A percentile compares a stretch with the other conserved stretches of the same genome.
Evolutionary conservation across 2,797 vertebrate species (phyloP).

Genomic region (Myotis myotis): DNA sequence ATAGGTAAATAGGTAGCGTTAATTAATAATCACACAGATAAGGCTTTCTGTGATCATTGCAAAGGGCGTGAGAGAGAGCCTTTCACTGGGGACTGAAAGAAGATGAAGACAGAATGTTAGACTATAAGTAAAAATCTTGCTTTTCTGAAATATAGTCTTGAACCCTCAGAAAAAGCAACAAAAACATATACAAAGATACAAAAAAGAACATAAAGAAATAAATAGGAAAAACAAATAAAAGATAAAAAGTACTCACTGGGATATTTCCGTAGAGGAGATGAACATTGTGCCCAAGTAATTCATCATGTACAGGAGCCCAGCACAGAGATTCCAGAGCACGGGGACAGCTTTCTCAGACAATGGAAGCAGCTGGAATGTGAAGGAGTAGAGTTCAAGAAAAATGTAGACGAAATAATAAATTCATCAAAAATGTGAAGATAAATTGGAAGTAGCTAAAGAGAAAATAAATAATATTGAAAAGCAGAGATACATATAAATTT

Average conservation of each 20-base stretch:
- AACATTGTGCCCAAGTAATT: not conserved
- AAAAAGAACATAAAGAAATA: not conserved
- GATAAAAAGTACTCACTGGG: not conserved
- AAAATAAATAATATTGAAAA: not conserved
- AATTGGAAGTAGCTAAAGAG: not conserved
- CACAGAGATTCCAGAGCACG: not conserved
- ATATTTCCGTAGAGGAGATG: not conserved
- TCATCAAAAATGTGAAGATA: not conserved
- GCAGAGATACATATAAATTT: not conserved
- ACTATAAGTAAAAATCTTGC: not conserved
- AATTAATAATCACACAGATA: not conserved
- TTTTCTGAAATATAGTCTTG: not conserved
- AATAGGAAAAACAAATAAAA: not conserved
- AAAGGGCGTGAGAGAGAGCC: not conserved
- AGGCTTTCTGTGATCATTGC: not conserved
- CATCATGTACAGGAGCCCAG: not conserved
- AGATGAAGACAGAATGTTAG: not conserved
- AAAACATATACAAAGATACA: not conserved
- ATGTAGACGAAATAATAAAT: not conserved
- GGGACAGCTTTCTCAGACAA: not conserved
- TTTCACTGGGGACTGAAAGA: not conserved
- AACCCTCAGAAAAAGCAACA: not conserved
- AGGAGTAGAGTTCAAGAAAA: not conserved
- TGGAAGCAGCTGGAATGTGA: not conserved
- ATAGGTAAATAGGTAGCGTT: not conserved